A percentile compares a stretch with the other conserved stretches of the same genome.
phyloP scores from a whole-genome alignment of 2,797 vertebrate genomes.

The Microctenopoma steveboyesi region DNA sequence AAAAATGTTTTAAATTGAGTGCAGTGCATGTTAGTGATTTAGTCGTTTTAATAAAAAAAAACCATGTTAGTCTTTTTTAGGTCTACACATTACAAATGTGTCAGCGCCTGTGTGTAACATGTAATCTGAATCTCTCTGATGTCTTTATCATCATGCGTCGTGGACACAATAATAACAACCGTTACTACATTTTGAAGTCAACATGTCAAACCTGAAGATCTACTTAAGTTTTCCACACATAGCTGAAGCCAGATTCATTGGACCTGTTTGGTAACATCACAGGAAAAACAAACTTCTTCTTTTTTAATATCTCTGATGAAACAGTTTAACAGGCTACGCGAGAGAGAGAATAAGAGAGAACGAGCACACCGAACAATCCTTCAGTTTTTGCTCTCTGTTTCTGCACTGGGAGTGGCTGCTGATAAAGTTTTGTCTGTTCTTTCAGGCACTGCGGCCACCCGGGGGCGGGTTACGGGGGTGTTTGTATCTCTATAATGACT shows the following conservation, averaged over 20 bases:
- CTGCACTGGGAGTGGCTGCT: conserved; percentile 61
- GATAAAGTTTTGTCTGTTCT: conserved; percentile 48
- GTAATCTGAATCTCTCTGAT: background rate
- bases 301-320: conserved; percentile 14
- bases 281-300: background rate
- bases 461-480: conserved; percentile 1
- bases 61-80: too few species aligned
- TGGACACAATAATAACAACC: background rate
- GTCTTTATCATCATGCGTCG: background rate
- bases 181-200: background rate
- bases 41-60: background rate
- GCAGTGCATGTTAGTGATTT: conserved; percentile 1
- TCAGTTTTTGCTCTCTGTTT: conserved; percentile 67
- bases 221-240: conserved; percentile 18
- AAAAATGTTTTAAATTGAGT: conserved; percentile 26
- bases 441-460: conserved; percentile 42
- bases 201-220: background rate
- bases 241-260: background rate
- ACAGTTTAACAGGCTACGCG: background rate
- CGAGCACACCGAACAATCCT: background rate
- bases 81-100: background rate
- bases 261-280: conserved; percentile 38
- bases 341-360: conserved; percentile 8
- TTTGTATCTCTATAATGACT: conserved; percentile 23
- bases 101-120: background rate